A percentile compares a stretch with the other conserved stretches of the same genome.
Conservation (phyloP, 2,113 vertebrate genomes). For the Silurus glanis region DNA sequence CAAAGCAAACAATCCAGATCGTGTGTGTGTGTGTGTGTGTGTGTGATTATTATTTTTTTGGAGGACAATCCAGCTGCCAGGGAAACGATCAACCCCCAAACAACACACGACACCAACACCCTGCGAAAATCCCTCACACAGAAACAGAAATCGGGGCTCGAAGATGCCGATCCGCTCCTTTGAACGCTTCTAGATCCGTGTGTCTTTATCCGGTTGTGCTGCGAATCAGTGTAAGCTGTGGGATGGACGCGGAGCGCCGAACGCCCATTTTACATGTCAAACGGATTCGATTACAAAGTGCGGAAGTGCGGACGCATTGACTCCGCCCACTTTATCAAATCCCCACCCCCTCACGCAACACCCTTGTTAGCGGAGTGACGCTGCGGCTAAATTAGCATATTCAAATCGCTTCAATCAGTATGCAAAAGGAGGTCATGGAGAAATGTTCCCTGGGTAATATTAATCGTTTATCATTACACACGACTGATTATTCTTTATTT, state of each 20-base stretch:
- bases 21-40: background rate
- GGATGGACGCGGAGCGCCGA: slow-evolving; percentile 3
- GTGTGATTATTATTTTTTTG: background rate
- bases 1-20: background rate
- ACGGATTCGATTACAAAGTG: slow-evolving; percentile 54
- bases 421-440: background rate
- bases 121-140: background rate
- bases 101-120: background rate
- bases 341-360: background rate
- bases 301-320: slow-evolving; percentile 53
- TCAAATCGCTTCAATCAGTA: background rate
- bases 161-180: background rate
- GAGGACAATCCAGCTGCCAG: background rate
- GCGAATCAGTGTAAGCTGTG: rapidly evolving
- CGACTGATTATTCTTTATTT: too few relatives aligned
- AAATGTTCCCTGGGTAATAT: background rate
- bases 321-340: background rate
- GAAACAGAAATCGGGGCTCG: too few relatives aligned
- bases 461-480: background rate
- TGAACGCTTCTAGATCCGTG: background rate
- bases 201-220: background rate
- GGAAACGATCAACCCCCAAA: background rate
- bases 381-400: slow-evolving; percentile 1
- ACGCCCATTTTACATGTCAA: slow-evolving; percentile 60
- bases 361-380: background rate